Conservation (phyloP, 2,113 vertebrate genomes). For the Ailurus styani region DNA sequence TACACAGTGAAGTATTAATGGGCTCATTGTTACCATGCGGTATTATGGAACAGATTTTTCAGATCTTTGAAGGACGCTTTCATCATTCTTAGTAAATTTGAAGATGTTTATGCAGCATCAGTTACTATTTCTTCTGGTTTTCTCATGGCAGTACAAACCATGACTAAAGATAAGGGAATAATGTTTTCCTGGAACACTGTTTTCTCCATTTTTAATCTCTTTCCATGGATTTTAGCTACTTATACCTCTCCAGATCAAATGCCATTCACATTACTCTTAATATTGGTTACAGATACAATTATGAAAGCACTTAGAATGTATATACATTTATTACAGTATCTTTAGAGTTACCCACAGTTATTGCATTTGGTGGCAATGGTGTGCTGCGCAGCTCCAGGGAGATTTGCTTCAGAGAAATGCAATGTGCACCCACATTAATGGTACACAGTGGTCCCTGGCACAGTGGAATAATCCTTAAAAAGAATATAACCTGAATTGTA, state of each 20-base stretch:
- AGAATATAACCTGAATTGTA: not conserved
- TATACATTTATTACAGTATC: not conserved
- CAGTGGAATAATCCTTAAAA: not conserved
- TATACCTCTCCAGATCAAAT: not conserved
- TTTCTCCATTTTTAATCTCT: not conserved
- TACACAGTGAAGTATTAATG: not conserved
- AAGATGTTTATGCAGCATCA: not conserved
- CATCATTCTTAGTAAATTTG: not conserved
- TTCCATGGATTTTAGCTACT: not conserved
- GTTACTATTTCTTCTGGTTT: not conserved
- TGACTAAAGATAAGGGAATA: not conserved
- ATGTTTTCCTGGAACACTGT: not conserved
- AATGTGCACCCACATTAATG: too few relatives aligned
- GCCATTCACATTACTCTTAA: not conserved
- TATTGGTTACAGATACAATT: not conserved
- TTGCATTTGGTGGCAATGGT: too few relatives aligned
- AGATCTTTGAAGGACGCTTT: not conserved
- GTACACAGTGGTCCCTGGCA: not conserved
- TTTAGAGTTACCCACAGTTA: not conserved
- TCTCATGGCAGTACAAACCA: not conserved
- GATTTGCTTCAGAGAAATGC: not conserved
- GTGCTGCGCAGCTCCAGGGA: not conserved
- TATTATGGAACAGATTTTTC: not conserved
- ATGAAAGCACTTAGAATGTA: not conserved
- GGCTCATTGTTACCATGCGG: not conserved